A percentile compares a stretch with the other conserved stretches of the same genome.
Conservation (phyloP, 2,113 vertebrate species). For the Laterallus jamaicensis region DNA sequence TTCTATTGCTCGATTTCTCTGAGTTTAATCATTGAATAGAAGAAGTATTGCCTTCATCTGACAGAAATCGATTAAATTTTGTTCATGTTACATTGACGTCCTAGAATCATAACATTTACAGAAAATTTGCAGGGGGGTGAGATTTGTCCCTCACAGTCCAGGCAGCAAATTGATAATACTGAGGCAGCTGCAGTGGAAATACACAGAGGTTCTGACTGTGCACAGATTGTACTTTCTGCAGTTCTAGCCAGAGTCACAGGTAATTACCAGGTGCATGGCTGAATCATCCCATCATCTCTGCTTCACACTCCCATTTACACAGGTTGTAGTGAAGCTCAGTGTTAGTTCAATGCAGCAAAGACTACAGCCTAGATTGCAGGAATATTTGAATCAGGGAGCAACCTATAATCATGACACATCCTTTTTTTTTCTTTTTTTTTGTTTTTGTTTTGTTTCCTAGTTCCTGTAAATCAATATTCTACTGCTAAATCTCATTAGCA, state of each 20-base stretch:
- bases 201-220: neutral
- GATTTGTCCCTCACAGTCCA: neutral
- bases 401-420: rapidly evolving
- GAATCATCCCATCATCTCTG: neutral
- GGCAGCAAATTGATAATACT: neutral
- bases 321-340: neutral
- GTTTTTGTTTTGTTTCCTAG: neutral
- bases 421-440: too few species aligned
- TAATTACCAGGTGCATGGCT: neutral
- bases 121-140: neutral
- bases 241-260: neutral
- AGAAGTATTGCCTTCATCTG: neutral
- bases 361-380: neutral
- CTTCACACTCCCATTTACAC: neutral
- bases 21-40: neutral
- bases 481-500: neutral
- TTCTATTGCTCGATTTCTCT: neutral
- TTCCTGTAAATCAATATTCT: neutral
- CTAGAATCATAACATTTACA: neutral
- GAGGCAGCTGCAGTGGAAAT: neutral
- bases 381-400: neutral
- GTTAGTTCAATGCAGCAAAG: neutral
- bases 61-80: neutral
- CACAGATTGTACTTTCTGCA: neutral
- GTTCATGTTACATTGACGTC: neutral